A percentile compares a stretch with the other conserved stretches of the same genome.
Evolutionary conservation across 2,113 vertebrate species (phyloP).

Genomic region (Nycticebus coucang): DNA sequence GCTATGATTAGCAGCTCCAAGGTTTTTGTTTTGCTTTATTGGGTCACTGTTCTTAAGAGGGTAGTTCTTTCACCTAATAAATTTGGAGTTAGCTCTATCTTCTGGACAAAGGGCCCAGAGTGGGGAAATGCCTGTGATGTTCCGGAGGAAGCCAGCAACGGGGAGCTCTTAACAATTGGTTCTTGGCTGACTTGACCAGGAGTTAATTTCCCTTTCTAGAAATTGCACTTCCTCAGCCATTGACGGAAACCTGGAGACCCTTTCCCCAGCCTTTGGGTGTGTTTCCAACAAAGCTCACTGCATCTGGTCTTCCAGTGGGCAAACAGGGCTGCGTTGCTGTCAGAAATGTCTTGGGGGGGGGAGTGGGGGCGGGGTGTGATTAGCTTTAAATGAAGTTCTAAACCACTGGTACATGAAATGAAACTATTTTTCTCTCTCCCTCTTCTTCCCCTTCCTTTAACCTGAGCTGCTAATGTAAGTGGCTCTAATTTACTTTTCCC

Average conservation of each 20-base stretch:
- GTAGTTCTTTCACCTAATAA: neutral
- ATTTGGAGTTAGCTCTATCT: neutral
- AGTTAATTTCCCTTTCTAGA: conserved; percentile 8
- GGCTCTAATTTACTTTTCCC: conserved; percentile 78
- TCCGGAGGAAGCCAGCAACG: neutral
- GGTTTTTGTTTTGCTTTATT: neutral
- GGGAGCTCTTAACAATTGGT: neutral
- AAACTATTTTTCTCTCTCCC: conserved; percentile 80
- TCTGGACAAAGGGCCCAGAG: neutral
- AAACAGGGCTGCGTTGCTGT: conserved; percentile 55
- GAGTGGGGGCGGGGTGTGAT: conserved; percentile 76
- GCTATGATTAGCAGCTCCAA: neutral
- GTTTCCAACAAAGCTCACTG: neutral
- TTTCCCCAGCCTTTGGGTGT: neutral
- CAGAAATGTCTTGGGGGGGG: conserved; percentile 75
- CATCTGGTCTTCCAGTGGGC: neutral
- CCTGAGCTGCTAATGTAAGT: conserved; percentile 78
- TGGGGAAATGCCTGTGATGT: neutral
- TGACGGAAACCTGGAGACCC: neutral
- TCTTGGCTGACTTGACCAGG: neutral
- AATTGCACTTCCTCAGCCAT: neutral
- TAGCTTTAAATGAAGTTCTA: conserved; percentile 87
- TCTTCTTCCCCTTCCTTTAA: conserved; percentile 75
- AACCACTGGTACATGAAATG: conserved; percentile 85
- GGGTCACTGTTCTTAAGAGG: neutral